Percentiles rank a stretch among this genome's conserved stretches.
Conservation (phyloP, 2,113 vertebrate genomes). For the Vanacampus margaritifer region DNA sequence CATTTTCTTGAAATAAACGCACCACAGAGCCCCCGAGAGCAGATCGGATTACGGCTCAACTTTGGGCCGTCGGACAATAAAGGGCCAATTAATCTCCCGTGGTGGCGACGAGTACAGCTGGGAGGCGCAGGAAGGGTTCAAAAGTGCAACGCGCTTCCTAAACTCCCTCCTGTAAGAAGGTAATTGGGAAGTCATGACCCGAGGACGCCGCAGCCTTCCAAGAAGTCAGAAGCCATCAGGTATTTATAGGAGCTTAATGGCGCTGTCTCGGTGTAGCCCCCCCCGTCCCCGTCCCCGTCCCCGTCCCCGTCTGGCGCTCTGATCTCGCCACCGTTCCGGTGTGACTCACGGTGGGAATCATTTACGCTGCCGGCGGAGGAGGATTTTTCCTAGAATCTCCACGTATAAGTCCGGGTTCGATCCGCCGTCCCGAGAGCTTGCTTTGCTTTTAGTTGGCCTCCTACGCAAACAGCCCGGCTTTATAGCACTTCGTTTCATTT, state of each 20-base stretch:
- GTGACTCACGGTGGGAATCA: conserved; percentile 19
- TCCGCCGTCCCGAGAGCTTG: conserved; percentile 18
- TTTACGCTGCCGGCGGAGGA: conserved; percentile 25
- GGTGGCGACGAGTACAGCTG: conserved; percentile 6
- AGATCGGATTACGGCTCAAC: conserved; percentile 2
- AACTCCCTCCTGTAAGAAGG: conserved; percentile 35
- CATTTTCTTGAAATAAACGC: neutral
- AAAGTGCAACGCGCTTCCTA: conserved; percentile 29
- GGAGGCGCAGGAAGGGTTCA: conserved; percentile 38
- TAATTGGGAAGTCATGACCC: conserved; percentile 54
- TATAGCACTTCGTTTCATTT: conserved; percentile 53
- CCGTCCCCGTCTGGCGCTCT: conserved; percentile 41
- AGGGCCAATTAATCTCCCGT: conserved; percentile 19
- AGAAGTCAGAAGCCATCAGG: conserved; percentile 63
- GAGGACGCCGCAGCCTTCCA: conserved; percentile 55
- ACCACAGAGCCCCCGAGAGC: neutral
- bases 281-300: no score
- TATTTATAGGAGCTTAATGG: conserved; percentile 67
- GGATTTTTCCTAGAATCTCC: conserved; percentile 35
- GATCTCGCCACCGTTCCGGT: conserved; percentile 35
- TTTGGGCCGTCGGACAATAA: neutral
- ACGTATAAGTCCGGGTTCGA: conserved; percentile 17
- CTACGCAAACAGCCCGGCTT: conserved; percentile 26
- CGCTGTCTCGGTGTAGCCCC: conserved; percentile 34
- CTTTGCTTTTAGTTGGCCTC: conserved; percentile 21